Percentiles rank a stretch among this genome's conserved stretches.
Evolutionary conservation across 1,140 invertebrate species (phyloP).

Genomic region (Heterodera schachtii): DNA sequence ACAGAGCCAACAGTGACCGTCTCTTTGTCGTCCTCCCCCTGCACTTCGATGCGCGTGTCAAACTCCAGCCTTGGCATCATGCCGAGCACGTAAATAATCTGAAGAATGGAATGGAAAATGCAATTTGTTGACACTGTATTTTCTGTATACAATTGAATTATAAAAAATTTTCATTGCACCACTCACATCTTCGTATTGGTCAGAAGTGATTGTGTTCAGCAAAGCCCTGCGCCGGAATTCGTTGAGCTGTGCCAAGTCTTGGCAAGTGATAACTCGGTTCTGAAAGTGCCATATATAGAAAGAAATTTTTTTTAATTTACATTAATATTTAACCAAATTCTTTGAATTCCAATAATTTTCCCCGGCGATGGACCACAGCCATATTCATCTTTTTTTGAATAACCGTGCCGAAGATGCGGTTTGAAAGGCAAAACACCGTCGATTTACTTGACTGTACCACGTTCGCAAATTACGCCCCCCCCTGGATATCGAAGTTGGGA

Average conservation of each 20-base stretch:
- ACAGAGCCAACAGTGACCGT: constrained; percentile 94
- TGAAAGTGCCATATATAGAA: too few species aligned
- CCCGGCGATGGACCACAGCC: not conserved
- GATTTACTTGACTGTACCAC: too few species aligned
- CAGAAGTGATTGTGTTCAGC: constrained; percentile 80
- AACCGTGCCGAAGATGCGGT: too few species aligned
- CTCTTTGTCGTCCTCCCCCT: constrained; percentile 93
- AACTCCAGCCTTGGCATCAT: constrained; percentile 90
- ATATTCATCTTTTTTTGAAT: too few species aligned
- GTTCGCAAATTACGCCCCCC: too few species aligned
- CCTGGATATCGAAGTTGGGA: too few species aligned
- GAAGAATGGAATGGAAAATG: too few species aligned
- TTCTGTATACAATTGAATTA: too few species aligned
- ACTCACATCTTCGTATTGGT: constrained; percentile 84
- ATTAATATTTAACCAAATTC: constrained; percentile 4
- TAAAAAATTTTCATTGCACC: not conserved
- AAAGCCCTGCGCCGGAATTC: constrained; percentile 83
- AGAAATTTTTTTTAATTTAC: too few species aligned
- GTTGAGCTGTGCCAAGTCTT: constrained; percentile 85
- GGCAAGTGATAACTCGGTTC: constrained; percentile 70
- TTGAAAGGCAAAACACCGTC: too few species aligned
- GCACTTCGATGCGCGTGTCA: constrained; percentile 73
- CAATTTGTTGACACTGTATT: too few species aligned
- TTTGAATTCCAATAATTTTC: not conserved
- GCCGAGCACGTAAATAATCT: constrained; percentile 78